Evolutionary conservation across 2,888 invertebrate genomes (phyloP).

Genomic region (Pristionchus japonicus): DNA sequence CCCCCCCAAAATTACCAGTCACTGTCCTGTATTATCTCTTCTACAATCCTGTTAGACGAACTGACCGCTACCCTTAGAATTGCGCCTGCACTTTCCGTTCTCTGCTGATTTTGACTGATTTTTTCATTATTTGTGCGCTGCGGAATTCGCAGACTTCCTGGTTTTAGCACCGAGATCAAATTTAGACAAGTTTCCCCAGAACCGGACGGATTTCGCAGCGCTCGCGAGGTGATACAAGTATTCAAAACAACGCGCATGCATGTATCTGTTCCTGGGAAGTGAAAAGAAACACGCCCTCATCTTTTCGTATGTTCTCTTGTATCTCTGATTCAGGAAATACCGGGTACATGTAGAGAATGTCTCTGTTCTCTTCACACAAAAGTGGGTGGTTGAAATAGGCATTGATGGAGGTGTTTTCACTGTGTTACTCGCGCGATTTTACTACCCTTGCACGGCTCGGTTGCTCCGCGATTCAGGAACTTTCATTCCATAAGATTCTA

Average conservation of each 20-base stretch:
- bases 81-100: background rate
- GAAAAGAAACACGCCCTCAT: too few relatives aligned
- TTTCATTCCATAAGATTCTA: background rate
- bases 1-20: background rate
- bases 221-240: background rate
- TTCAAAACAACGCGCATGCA: background rate
- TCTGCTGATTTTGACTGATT: background rate
- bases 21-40: slow-evolving; percentile 30
- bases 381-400: background rate
- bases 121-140: too few relatives aligned
- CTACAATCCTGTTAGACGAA: background rate
- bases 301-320: background rate
- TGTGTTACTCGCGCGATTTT: background rate
- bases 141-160: background rate
- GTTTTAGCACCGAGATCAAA: background rate
- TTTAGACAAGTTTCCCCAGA: background rate
- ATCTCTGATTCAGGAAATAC: background rate
- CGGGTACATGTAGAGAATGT: background rate
- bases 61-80: background rate
- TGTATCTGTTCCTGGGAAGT: background rate
- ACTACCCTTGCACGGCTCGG: background rate
- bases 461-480: background rate
- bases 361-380: background rate
- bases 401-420: background rate
- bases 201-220: background rate